phyloP scores from a whole-genome alignment of 2,113 vertebrate genomes.

The Setophaga kirtlandii region DNA sequence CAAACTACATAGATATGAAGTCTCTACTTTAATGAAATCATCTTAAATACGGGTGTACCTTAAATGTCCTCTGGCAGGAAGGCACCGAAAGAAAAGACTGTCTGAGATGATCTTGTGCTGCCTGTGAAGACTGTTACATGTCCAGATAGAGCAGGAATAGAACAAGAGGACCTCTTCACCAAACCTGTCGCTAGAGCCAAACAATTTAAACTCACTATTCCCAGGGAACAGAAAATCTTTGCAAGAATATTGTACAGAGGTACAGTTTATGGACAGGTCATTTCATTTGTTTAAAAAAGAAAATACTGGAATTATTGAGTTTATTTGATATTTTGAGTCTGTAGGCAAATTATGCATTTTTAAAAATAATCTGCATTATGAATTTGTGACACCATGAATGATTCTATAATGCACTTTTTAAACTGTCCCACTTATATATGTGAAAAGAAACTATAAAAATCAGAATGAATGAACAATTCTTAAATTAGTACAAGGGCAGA shows the following conservation, averaged over 20 bases:
- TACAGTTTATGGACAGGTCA: neutral
- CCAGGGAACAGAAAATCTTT: neutral
- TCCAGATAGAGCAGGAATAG: neutral
- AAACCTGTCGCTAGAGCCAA: neutral
- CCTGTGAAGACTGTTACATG: neutral
- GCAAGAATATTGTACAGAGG: neutral
- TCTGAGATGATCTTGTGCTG: neutral
- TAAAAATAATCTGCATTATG: conserved; percentile 19
- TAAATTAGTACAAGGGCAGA: conserved; percentile 66
- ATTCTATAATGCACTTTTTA: conserved; percentile 2
- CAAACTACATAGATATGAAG: neutral
- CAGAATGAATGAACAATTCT: conserved; percentile 64
- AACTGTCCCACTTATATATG: conserved; percentile 53
- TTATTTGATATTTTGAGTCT: neutral
- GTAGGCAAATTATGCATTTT: neutral
- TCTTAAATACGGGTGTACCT: neutral
- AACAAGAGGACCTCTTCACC: neutral
- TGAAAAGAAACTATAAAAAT: conserved; percentile 57
- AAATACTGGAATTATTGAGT: neutral
- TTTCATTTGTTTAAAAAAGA: neutral
- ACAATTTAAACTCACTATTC: neutral
- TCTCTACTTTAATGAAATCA: neutral
- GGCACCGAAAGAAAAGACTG: neutral
- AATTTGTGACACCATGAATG: conserved; percentile 14
- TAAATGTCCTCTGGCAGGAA: neutral